Evolutionary conservation across 2,113 vertebrate genomes (phyloP), one percentile per base, ranked within the genome.

Genomic region (Mobula birostris): DNA sequence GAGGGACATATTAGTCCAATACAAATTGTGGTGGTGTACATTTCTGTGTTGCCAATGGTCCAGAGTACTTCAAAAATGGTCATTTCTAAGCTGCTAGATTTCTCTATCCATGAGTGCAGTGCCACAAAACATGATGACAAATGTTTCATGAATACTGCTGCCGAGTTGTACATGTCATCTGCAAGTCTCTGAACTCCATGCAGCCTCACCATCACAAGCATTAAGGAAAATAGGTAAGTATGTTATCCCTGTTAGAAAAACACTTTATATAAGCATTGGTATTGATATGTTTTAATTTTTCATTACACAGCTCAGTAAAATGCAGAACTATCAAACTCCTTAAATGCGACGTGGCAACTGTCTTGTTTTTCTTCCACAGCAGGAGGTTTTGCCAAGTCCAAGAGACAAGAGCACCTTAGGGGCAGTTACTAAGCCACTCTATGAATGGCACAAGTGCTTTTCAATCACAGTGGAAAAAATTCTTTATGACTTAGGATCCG

Each of bases 201-300:
- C 48, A 24, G 21, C 36, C 48, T 58, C 82, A 21, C 8, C 36
- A 56, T 58, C 40, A 61, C 40, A 87, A 87, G 21, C 48, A 24
- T 87, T 27, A 87, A 79, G n/a, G 17, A 79, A 79, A 36, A 79
- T 17, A 2, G 48, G 17, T 7, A 11, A 27, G 19, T 27, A 61
- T 61, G 12, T 82, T 82, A 82, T 15, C 40, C 7, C 21, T 82
- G 79, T 82, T 40, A 9, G 40, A 82, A 48, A 40, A 40, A 74
- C 5, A 2, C 24, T 61, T 27, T 61, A 27, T 21, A 87, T 87
- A 14, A 87, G 83, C 19, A 87, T 87, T 85, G 40, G 27, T 85
- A n/a, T 85, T 58, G 82, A 40, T 56, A 85, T 85, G 82, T 85
- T 85, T 85, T 85, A 58, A 85, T 85, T 19, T 58, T 56, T 85